phyloP scores from a whole-genome alignment of 2,797 vertebrate genomes.

The Holocentrus rufus region DNA sequence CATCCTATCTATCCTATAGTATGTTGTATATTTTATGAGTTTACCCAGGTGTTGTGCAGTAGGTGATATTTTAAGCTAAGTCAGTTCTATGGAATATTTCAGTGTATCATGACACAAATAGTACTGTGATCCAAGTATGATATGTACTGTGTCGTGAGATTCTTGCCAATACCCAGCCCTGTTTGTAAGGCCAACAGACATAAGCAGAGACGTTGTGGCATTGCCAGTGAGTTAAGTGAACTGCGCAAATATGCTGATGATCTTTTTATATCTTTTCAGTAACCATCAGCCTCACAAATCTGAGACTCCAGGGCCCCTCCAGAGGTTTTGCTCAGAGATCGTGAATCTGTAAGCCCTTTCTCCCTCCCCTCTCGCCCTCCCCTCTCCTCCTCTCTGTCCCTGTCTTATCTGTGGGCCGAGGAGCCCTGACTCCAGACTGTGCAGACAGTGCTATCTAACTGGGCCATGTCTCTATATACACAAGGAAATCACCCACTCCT shows the following conservation, averaged over 20 bases:
- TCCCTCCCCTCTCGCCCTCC: constrained; percentile 12
- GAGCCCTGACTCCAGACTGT: constrained; percentile 81
- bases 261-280: constrained; percentile 14
- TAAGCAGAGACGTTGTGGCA: background rate
- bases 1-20: too few relatives aligned
- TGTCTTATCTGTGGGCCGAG: constrained; percentile 82
- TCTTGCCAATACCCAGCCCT: too few relatives aligned
- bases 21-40: too few relatives aligned
- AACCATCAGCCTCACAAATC: constrained; percentile 24
- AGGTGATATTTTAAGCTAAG: too few relatives aligned
- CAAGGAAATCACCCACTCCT: constrained; percentile 73
- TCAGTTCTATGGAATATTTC: too few relatives aligned
- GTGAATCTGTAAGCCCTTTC: constrained; percentile 45
- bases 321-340: constrained; percentile 40
- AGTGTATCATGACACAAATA: too few relatives aligned
- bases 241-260: background rate
- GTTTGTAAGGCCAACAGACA: background rate
- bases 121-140: too few relatives aligned
- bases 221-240: background rate
- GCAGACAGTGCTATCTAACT: constrained; percentile 80
- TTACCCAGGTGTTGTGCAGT: too few relatives aligned
- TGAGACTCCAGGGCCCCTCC: constrained; percentile 13
- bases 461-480: constrained; percentile 71
- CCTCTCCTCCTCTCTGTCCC: constrained; percentile 14
- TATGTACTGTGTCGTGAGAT: too few relatives aligned